These are phyloP conservation scores for Plecotus auritus DNA, from an alignment of 2,113 vertebrate genomes.

Conservation along the genomic window DNA sequence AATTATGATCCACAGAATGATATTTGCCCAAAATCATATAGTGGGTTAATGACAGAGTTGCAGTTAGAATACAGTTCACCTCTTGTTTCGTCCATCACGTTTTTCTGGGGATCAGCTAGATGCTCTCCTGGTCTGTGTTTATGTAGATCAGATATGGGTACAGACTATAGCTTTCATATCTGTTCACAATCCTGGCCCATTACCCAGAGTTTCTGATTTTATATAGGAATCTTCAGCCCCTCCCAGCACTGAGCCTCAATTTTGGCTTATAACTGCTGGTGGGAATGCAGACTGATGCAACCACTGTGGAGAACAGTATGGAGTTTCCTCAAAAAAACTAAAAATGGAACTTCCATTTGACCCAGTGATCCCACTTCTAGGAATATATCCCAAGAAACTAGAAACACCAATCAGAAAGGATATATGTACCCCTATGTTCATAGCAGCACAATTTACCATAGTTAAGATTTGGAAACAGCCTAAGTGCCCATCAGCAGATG, in stretches of 20 bases:
- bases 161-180: not conserved
- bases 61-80: not conserved
- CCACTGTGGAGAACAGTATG: no score
- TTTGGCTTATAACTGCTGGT: no score
- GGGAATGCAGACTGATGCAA: no score
- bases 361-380: no score
- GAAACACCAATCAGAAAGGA: no score
- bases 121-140: not conserved
- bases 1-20: not conserved
- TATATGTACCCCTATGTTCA: no score
- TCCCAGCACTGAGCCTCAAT: not conserved
- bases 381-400: no score
- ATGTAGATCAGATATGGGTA: not conserved
- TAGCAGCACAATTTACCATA: no score
- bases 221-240: not conserved
- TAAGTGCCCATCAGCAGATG: no score
- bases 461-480: no score
- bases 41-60: conserved; percentile 2
- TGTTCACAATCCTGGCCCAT: not conserved
- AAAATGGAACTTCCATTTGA: no score
- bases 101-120: conserved; percentile 12
- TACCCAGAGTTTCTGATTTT: conserved; percentile 10
- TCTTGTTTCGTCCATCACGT: not conserved
- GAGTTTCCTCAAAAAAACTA: no score
- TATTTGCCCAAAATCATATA: not conserved